Conservation (phyloP, 2,797 vertebrate genomes). For the Neomorphus geoffroyi region DNA sequence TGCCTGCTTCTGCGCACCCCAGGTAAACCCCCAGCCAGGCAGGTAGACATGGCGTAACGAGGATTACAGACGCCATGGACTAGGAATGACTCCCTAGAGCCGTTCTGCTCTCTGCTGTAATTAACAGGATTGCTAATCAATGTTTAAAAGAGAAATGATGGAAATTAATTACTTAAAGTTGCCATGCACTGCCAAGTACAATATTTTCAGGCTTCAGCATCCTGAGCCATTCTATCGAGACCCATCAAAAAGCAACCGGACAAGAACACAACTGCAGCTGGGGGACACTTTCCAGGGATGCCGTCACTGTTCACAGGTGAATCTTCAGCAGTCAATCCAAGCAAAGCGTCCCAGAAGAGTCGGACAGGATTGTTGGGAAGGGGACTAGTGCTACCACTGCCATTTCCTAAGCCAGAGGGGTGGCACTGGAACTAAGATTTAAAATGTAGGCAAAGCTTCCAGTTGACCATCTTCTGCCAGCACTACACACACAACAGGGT, state of each 20-base stretch:
- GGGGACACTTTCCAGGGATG: not conserved
- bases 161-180: not conserved
- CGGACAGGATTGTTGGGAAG: fast-evolving
- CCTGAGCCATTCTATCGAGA: not conserved
- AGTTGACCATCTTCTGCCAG: not conserved
- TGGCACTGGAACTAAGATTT: not conserved
- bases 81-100: not conserved
- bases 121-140: not conserved
- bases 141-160: not conserved
- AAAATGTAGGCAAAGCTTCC: not conserved
- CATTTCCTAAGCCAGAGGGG: fast-evolving
- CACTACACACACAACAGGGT: fast-evolving
- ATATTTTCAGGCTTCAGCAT: not conserved
- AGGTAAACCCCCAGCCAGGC: not conserved
- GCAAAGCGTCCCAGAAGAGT: not conserved
- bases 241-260: not conserved
- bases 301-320: fast-evolving
- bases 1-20: not conserved
- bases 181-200: not conserved
- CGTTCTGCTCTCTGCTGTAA: not conserved
- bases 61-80: fast-evolving
- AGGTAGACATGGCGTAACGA: not conserved
- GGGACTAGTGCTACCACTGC: fast-evolving
- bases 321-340: not conserved
- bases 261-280: fast-evolving